Evolutionary conservation across 2,888 invertebrate genomes (phyloP).

Genomic region (Lithophane leautieri): DNA sequence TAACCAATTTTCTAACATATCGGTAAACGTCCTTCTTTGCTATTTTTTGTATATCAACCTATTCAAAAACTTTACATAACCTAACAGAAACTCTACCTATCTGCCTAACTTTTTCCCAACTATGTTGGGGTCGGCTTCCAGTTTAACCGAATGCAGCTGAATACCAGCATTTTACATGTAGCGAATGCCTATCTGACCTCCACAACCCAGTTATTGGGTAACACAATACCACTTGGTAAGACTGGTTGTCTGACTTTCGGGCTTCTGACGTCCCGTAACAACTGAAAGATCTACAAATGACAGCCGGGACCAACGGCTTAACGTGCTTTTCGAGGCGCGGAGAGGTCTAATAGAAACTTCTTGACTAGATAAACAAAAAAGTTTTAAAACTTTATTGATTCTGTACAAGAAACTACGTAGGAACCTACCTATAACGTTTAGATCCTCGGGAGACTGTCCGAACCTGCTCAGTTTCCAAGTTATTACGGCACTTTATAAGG

Average conservation of each 20-base stretch:
- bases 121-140: too few relatives aligned
- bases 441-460: slow-evolving; percentile 22
- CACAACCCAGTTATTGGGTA: too few relatives aligned
- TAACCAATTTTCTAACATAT: not conserved
- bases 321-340: too few relatives aligned
- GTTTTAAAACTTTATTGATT: not conserved
- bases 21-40: not conserved
- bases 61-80: not conserved
- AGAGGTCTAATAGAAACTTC: not conserved
- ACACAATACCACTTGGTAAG: too few relatives aligned
- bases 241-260: too few relatives aligned
- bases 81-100: not conserved
- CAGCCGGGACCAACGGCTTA: too few relatives aligned
- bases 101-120: too few relatives aligned
- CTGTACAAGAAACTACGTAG: not conserved
- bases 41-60: not conserved
- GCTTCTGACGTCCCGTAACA: too few relatives aligned
- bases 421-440: not conserved
- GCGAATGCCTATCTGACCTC: too few relatives aligned
- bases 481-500: slow-evolving; percentile 53
- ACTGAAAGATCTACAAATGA: too few relatives aligned
- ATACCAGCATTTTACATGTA: too few relatives aligned
- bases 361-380: not conserved
- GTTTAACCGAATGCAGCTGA: too few relatives aligned
- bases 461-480: slow-evolving; percentile 46